Conservation (phyloP, 1,140 invertebrate genomes). For the Campoletis sonorensis region DNA sequence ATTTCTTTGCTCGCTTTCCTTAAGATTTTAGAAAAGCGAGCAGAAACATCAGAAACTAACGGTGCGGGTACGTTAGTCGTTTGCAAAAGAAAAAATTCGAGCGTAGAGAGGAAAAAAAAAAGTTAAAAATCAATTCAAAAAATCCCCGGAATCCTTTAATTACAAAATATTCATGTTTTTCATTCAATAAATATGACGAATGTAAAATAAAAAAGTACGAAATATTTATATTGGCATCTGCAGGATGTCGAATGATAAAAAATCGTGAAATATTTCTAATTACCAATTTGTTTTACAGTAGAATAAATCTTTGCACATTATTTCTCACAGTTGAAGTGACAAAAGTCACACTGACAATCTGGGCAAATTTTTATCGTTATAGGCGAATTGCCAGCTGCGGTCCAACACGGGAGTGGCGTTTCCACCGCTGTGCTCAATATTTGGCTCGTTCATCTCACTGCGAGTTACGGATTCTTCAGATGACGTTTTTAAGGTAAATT, state of each 20-base stretch:
- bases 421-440: constrained; percentile 74
- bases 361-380: constrained; percentile 47
- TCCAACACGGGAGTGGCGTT: constrained; percentile 76
- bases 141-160: not conserved
- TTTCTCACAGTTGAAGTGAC: not conserved
- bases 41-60: not conserved
- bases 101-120: too few species aligned
- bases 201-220: too few species aligned
- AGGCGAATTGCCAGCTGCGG: constrained; percentile 77
- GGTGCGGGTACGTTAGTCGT: not conserved
- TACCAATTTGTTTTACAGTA: not conserved
- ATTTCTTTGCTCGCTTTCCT: not conserved
- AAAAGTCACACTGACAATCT: constrained; percentile 8
- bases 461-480: constrained; percentile 75
- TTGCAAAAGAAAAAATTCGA: not conserved
- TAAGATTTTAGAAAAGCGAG: constrained; percentile 3
- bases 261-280: too few species aligned
- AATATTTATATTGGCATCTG: too few species aligned
- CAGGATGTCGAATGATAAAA: too few species aligned
- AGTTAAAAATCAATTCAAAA: not conserved
- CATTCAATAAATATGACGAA: too few species aligned
- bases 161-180: not conserved
- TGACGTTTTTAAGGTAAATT: constrained; percentile 75
- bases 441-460: constrained; percentile 74
- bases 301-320: not conserved